Percentiles rank a stretch among this genome's conserved stretches.
phyloP scores from a whole-genome alignment of 2,113 vertebrate species.

The Nannospalax galili region DNA sequence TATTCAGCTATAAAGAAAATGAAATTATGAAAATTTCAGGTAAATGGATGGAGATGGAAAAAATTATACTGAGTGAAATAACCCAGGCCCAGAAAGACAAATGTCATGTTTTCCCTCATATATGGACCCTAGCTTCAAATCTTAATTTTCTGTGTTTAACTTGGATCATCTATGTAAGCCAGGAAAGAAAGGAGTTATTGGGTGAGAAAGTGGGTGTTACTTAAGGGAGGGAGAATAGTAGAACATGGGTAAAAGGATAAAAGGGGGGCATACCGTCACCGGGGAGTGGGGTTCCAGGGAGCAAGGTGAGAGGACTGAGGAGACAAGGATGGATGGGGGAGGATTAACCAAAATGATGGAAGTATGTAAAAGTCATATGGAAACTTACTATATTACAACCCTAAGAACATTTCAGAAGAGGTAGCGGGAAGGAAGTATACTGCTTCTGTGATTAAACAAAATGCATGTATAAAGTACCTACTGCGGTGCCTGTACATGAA shows the following conservation, averaged over 20 bases:
- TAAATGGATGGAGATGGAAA: neutral
- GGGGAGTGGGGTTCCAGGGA: too few relatives aligned
- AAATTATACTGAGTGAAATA: neutral
- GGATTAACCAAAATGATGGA: too few relatives aligned
- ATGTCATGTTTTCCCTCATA: neutral
- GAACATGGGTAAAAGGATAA: neutral
- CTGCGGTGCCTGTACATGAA: neutral
- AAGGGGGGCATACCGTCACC: neutral
- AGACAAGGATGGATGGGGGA: too few relatives aligned
- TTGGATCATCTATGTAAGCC: neutral
- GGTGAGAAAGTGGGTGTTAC: too few relatives aligned
- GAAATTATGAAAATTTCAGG: neutral
- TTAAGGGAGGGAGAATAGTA: too few relatives aligned
- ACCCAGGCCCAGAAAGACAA: neutral
- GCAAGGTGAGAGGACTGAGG: too few relatives aligned
- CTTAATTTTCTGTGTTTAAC: neutral
- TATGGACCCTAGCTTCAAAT: neutral
- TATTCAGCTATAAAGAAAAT: neutral
- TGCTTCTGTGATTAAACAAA: neutral
- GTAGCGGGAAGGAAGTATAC: too few relatives aligned
- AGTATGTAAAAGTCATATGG: too few relatives aligned
- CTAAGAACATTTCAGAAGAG: too few relatives aligned
- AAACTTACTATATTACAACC: too few relatives aligned
- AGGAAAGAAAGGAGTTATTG: neutral
- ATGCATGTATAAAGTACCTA: neutral